phyloP scores from a whole-genome alignment of 2,113 vertebrate species.

The Corythoichthys haematopterus region DNA sequence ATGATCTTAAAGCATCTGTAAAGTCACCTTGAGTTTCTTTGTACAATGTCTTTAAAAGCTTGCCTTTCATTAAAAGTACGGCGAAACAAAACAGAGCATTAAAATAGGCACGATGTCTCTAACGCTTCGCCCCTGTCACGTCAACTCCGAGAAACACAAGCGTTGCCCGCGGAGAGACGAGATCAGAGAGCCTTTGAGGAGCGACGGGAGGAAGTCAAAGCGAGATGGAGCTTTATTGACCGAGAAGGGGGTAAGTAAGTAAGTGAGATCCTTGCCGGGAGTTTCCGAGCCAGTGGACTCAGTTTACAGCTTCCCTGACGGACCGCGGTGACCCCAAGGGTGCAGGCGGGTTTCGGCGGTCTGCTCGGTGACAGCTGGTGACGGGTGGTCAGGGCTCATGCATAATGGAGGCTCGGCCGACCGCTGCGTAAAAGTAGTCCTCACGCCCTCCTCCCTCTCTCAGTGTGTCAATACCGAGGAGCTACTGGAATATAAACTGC shows the following conservation, averaged over 20 bases:
- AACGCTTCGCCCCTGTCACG: constrained; percentile 11
- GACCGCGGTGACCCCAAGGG: constrained; percentile 50
- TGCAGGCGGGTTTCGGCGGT: constrained; percentile 71
- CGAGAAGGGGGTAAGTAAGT: constrained; percentile 29
- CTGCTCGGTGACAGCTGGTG: constrained; percentile 71
- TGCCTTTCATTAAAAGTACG: neutral
- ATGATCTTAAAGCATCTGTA: constrained; percentile 6
- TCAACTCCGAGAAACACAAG: constrained; percentile 19
- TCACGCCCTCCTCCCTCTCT: constrained; percentile 36
- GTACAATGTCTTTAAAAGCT: neutral
- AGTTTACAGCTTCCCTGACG: constrained; percentile 67
- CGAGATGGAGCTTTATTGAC: constrained; percentile 22
- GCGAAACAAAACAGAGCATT: neutral
- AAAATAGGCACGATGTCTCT: constrained; percentile 17
- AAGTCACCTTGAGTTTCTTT: constrained; percentile 4
- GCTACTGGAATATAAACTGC: constrained; percentile 46
- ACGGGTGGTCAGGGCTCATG: constrained; percentile 69
- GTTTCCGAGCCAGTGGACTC: constrained; percentile 65
- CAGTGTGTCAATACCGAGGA: constrained; percentile 45
- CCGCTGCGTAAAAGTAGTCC: constrained; percentile 51
- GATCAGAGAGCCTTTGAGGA: constrained; percentile 30
- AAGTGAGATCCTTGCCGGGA: constrained; percentile 51
- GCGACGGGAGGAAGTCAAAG: constrained; percentile 36
- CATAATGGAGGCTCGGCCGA: constrained; percentile 67
- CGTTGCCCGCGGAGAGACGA: constrained; percentile 5